These are phyloP conservation scores for Macrotus californicus DNA, from an alignment of 2,113 vertebrate species.

Conservation along the genomic window DNA sequence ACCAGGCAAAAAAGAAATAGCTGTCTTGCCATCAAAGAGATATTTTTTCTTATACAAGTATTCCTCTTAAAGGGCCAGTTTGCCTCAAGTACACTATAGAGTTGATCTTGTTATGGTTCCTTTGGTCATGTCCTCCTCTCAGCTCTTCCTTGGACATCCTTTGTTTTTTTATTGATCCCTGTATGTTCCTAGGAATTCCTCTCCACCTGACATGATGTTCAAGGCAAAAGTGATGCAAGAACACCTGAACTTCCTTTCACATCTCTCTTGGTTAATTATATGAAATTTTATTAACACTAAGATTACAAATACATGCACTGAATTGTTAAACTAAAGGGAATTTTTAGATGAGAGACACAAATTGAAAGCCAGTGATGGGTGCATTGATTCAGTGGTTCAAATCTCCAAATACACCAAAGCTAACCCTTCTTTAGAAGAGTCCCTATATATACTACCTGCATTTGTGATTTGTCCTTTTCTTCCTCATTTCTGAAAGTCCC, in stretches of 20 bases:
- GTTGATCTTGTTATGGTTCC: background rate
- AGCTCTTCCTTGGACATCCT: background rate
- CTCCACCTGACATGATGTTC: background rate
- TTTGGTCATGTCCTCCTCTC: background rate
- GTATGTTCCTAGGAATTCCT: background rate
- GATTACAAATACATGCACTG: background rate
- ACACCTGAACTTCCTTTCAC: background rate
- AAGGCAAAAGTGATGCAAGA: background rate
- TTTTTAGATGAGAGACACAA: background rate
- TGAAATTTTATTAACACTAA: background rate
- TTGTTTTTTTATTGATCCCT: background rate
- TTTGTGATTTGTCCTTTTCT: background rate
- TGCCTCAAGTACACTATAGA: background rate
- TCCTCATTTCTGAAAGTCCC: background rate
- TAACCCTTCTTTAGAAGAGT: background rate
- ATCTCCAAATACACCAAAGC: background rate
- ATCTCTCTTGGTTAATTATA: background rate
- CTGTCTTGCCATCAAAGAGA: background rate
- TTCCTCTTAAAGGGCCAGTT: background rate
- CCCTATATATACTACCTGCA: background rate
- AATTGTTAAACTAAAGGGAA: background rate
- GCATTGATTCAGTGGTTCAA: background rate
- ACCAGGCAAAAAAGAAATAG: background rate
- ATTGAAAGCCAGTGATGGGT: background rate
- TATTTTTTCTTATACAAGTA: background rate